These are phyloP conservation scores for Crypturellus undulatus DNA, from an alignment of 2,113 vertebrate genomes.

Conservation along the genomic window DNA sequence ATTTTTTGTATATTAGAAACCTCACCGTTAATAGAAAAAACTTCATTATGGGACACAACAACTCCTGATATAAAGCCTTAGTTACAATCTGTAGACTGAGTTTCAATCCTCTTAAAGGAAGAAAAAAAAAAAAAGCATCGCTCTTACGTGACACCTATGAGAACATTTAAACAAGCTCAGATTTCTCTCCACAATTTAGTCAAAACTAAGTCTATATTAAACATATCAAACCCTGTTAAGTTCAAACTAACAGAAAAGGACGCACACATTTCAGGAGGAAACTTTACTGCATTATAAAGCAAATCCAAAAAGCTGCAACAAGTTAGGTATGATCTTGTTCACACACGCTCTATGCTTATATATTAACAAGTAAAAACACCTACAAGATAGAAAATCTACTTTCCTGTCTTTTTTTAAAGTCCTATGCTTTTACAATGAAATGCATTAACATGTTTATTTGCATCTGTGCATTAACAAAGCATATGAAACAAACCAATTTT, in stretches of 20 bases:
- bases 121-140: constrained; percentile 53
- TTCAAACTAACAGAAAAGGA: constrained; percentile 12
- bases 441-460: not conserved
- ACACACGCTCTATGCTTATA: not conserved
- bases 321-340: constrained; percentile 47
- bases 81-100: constrained; percentile 74
- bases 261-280: constrained; percentile 48
- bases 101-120: constrained; percentile 68
- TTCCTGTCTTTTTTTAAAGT: constrained; percentile 27
- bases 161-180: constrained; percentile 60
- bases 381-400: not conserved
- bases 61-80: constrained; percentile 75
- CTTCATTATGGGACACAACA: constrained; percentile 73
- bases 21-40: constrained; percentile 77
- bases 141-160: constrained; percentile 63
- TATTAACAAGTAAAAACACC: not conserved
- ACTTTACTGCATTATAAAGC: constrained; percentile 30
- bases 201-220: constrained; percentile 1
- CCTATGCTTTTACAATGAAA: constrained; percentile 36
- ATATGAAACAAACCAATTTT: not conserved
- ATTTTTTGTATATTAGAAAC: constrained; percentile 80
- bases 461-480: not conserved
- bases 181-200: constrained; percentile 26
- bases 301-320: constrained; percentile 55
- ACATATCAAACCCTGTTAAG: constrained; percentile 56